These are phyloP conservation scores for Phaedon cochleariae DNA, from an alignment of 2,888 invertebrate genomes.

Conservation along the genomic window DNA sequence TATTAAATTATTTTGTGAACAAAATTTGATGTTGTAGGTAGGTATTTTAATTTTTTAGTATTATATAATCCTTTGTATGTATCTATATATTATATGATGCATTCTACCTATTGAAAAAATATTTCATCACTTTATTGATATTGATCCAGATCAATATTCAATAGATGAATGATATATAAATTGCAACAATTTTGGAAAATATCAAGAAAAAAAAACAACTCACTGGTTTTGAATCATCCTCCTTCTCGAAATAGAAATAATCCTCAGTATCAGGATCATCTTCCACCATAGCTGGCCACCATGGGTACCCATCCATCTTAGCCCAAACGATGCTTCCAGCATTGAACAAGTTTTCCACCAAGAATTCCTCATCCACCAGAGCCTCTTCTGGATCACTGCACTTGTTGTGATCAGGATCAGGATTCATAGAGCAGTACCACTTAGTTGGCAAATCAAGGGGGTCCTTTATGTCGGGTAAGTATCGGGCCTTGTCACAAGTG, in stretches of 20 bases:
- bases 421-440: constrained; percentile 72
- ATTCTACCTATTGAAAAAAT: too few species aligned
- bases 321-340: constrained; percentile 76
- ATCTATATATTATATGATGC: too few species aligned
- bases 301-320: constrained; percentile 68
- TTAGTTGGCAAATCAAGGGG: constrained; percentile 66
- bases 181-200: too few species aligned
- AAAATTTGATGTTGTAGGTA: too few species aligned
- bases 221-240: constrained; percentile 65
- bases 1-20: too few species aligned
- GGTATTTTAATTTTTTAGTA: too few species aligned
- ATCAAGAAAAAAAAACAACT: constrained; percentile 39
- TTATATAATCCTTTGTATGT: too few species aligned
- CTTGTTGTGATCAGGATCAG: constrained; percentile 64
- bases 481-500: constrained; percentile 69
- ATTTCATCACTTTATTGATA: too few species aligned
- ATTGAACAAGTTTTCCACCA: constrained; percentile 69
- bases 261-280: constrained; percentile 71
- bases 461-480: constrained; percentile 65
- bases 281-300: constrained; percentile 80
- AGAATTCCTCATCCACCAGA: constrained; percentile 60
- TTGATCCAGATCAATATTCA: too few species aligned
- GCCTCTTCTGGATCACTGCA: constrained; percentile 66
- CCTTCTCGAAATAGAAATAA: constrained; percentile 67
- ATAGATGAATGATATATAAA: too few species aligned